Base-by-base conservation (phyloP, 2,113 vertebrate species). In the Bostrychus sinensis region DNA sequence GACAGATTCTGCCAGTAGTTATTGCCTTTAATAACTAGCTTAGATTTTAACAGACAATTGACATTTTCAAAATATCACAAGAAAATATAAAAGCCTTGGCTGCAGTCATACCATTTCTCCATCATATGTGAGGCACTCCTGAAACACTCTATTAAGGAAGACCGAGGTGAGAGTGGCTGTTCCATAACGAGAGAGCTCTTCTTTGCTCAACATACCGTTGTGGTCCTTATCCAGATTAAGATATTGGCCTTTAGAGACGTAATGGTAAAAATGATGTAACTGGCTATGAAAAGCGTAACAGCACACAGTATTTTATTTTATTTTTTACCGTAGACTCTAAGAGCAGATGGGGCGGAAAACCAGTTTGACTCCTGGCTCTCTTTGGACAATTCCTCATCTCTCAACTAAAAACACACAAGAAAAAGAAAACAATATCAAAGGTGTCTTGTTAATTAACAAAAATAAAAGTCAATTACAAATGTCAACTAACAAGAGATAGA, bases 361-460 rank as follows among this genome's bases (percentile, higher is more conserved):
- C 97, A 99, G 42, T 99, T 99, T 62, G 95, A 96, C 90, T 99
- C 97, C 90, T 99, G 97, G 91, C 95, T 98, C 89, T 99, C 96
- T 83, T 98, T 99, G 54, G 96, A 98, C 77, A 98, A 87, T 79
- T 99, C 97, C 84, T 99, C 97, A 80, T 99, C 97, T 84, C 97
- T 93, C 80, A 98, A 89, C 97, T 99, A 30, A 36, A 17, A 63
- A 45, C 30, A 66, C n/a, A 62, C 30, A 34, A 5, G 17, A 41
- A 17, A 9, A 39, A 20, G 2, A 0, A 2, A 7, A 11, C 38
- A 25, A 53, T 8, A 16, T 11, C 5, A 19, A 13, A 16, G 63
- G 13, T 8, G 26, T 1, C 25, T 9, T n/a, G 14, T n/a, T 28
- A 51, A 32, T 32, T 32, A 32, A 32, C 8, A 7, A 32, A 5